Conservation (phyloP, 1,140 invertebrate species). For the Scaptomyza pallida region DNA sequence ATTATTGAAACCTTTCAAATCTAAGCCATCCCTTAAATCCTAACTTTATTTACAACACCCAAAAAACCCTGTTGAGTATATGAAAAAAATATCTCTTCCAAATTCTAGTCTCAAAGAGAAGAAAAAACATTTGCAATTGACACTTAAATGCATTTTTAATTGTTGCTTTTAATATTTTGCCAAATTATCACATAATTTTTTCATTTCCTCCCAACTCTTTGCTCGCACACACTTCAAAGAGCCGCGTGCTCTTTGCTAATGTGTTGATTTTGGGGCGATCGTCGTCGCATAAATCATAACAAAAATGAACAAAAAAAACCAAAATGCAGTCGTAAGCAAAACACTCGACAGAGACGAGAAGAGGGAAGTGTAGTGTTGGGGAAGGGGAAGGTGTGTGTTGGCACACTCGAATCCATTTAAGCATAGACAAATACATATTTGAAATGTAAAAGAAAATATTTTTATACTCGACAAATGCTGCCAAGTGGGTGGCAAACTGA, state of each 20-base stretch:
- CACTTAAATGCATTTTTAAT: slow-evolving; percentile 73
- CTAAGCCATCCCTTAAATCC: too few relatives aligned
- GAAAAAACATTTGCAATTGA: slow-evolving; percentile 62
- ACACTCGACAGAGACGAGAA: slow-evolving; percentile 18
- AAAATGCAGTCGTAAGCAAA: slow-evolving; percentile 32
- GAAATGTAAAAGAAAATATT: slow-evolving; percentile 74
- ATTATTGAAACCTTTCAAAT: too few relatives aligned
- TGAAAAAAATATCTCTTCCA: neutral
- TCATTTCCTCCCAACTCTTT: neutral
- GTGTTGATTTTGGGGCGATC: slow-evolving; percentile 65
- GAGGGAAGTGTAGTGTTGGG: neutral
- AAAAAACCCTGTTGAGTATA: neutral
- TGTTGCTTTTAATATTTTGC: slow-evolving; percentile 67
- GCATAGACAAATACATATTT: slow-evolving; percentile 50
- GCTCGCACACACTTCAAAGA: slow-evolving; percentile 60
- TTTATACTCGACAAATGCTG: slow-evolving; percentile 52
- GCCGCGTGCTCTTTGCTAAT: slow-evolving; percentile 44
- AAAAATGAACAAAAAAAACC: too few relatives aligned
- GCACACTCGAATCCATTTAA: slow-evolving; percentile 49
- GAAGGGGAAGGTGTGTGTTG: too few relatives aligned
- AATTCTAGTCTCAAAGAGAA: neutral
- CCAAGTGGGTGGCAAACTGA: slow-evolving; percentile 80
- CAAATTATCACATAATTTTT: slow-evolving; percentile 77
- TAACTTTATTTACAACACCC: too few relatives aligned
- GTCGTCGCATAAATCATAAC: slow-evolving; percentile 72